These are phyloP conservation scores for Gastrophryne carolinensis DNA, from an alignment of 2,797 vertebrate genomes.

Conservation along the genomic window DNA sequence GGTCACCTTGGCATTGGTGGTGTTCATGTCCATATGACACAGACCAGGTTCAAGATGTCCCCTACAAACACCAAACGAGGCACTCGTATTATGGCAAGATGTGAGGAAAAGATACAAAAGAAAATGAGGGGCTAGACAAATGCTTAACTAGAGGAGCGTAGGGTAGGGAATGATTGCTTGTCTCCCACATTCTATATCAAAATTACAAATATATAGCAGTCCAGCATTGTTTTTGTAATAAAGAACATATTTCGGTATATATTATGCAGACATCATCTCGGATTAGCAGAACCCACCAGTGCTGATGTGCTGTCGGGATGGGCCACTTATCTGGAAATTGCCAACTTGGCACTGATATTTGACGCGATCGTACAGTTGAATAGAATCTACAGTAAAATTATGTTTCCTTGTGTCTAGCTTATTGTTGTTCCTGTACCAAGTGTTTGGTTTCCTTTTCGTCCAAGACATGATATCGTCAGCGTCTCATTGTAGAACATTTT, in stretches of 20 bases:
- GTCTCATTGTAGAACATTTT: conserved; percentile 26
- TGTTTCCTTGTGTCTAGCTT: neutral
- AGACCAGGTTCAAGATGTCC: neutral
- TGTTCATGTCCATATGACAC: conserved; percentile 17
- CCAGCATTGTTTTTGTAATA: too few species aligned
- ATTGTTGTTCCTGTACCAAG: neutral
- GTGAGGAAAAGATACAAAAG: neutral
- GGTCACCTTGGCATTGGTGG: neutral
- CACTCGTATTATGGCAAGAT: neutral
- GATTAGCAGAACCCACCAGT: conserved; percentile 16
- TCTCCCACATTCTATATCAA: too few species aligned
- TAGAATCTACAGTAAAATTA: conserved; percentile 6
- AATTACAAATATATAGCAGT: too few species aligned
- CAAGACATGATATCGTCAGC: neutral
- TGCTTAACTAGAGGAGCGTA: too few species aligned
- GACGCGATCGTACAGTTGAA: neutral
- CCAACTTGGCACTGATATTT: conserved; percentile 1
- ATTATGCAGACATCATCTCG: too few species aligned
- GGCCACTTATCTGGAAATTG: neutral
- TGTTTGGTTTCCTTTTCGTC: neutral
- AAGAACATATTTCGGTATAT: too few species aligned
- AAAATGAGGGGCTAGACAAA: too few species aligned
- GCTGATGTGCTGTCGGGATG: neutral
- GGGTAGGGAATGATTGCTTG: too few species aligned
- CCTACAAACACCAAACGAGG: conserved; percentile 2